Base-by-base conservation (phyloP, 2,888 invertebrate genomes). In the Phyto melanocephala region DNA sequence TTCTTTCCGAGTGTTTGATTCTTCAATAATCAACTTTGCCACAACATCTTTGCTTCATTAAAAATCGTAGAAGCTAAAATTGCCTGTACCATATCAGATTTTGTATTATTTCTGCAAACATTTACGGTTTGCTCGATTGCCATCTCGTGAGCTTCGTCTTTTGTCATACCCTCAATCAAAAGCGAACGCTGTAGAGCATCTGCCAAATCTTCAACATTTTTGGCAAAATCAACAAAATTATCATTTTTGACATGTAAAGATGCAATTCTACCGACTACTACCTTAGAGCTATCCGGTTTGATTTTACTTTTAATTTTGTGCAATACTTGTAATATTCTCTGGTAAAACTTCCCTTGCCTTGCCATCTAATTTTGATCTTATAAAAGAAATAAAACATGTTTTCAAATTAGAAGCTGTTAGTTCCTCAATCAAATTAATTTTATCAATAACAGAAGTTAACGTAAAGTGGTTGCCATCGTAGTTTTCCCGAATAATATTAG, bases 41-140 rank as follows among this genome's bases (percentile, higher is more conserved):
- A 2, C 40, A 1, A 28, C 42, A n/a, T 40, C 62, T 10, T 20
- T 42, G 13, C 24, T 62, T 15, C 15, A 15, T 10, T n/a, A n/a
- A n/a, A n/a, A n/a, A n/a, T n/a, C n/a, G n/a, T n/a, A n/a, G n/a
- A n/a, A n/a, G 47, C 35, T 6, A 45, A 35, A 7, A 67, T 37
- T 20, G 67, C 35, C 10, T 52, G 50, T 1, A 67, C 67, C 35
- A 40, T 8, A 4, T 22, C 52, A 7, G 37, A 37, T 13, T 52
- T 67, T 8, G 52, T 37, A 67, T 67, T 67, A 2, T 10, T 52
- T n/a, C 67, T 22, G n/a, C 67, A 67, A n/a, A 67, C n/a, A 1
- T 22, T 52, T 3, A 67, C 40, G 2, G 37, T 37, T 22, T 67
- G 15, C 11, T 63, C 63, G 1, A 47, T 24, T 1, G 45, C 45